Conservation (phyloP, 2,888 invertebrate genomes). For the Microplitis manilae region DNA sequence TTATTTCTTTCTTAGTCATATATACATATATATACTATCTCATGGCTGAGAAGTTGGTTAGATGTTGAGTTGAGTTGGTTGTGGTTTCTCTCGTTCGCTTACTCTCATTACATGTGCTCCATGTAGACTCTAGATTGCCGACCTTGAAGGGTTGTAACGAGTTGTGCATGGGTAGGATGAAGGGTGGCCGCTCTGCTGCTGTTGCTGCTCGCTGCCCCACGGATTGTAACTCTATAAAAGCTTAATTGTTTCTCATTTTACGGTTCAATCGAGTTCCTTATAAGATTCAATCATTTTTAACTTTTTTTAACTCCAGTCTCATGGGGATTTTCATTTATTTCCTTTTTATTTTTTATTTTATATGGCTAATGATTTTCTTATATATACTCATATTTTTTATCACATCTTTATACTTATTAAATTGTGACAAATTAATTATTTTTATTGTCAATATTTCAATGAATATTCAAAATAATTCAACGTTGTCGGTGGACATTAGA, state of each 20-base stretch:
- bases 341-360: slow-evolving; percentile 18
- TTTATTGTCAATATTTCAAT: background rate
- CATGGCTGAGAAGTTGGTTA: background rate
- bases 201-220: slow-evolving; percentile 46
- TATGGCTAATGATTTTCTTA: slow-evolving; percentile 9
- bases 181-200: slow-evolving; percentile 34
- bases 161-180: slow-evolving; percentile 36
- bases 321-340: background rate
- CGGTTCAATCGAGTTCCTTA: slow-evolving; percentile 63
- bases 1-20: slow-evolving; percentile 10
- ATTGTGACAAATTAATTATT: background rate
- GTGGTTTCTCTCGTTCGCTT: slow-evolving; percentile 6
- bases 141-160: slow-evolving; percentile 60
- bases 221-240: slow-evolving; percentile 66
- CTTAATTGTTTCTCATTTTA: slow-evolving; percentile 69
- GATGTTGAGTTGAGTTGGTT: background rate
- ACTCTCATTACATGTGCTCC: slow-evolving; percentile 15
- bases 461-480: background rate
- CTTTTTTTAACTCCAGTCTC: background rate
- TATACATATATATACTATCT: too few species aligned
- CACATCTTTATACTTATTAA: background rate
- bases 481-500: background rate
- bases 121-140: slow-evolving; percentile 49
- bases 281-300: slow-evolving; percentile 45
- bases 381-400: background rate